Percentiles rank a stretch among this genome's conserved stretches.
Conservation (phyloP, 2,888 invertebrate genomes). For the Branchellion lobata region DNA sequence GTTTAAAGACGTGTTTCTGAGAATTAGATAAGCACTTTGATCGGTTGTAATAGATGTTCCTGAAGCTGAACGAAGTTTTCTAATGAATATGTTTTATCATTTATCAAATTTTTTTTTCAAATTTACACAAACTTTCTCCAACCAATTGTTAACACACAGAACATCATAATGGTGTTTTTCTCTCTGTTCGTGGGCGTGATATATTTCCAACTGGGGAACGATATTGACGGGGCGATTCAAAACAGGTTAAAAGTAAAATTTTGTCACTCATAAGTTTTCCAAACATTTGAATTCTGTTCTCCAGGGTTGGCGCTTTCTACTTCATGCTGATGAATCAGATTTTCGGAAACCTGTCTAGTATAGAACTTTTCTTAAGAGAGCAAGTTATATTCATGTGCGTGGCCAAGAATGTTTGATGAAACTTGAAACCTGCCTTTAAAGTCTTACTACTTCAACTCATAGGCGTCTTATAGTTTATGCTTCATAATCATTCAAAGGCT, state of each 20-base stretch:
- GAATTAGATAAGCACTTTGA: too few species aligned
- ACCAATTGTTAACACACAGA: constrained; percentile 52
- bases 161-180: constrained; percentile 58
- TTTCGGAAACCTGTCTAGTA: constrained; percentile 61
- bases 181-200: constrained; percentile 60
- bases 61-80: too few species aligned
- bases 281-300: constrained; percentile 46
- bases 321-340: constrained; percentile 62
- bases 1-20: too few species aligned
- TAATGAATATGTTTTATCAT: too few species aligned
- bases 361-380: constrained; percentile 62
- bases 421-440: too few species aligned
- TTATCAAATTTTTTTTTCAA: too few species aligned
- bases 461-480: too few species aligned
- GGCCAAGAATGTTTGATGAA: too few species aligned
- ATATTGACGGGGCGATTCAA: constrained; percentile 58
- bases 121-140: background rate
- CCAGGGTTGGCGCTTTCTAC: constrained; percentile 61
- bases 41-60: too few species aligned
- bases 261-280: background rate
- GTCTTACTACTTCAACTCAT: too few species aligned
- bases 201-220: constrained; percentile 57
- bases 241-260: constrained; percentile 57
- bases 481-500: too few species aligned
- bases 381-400: constrained; percentile 61